Percentiles rank a stretch among this genome's conserved stretches.
Conservation (phyloP, 2,888 invertebrate genomes). For the Polyploca ridens region DNA sequence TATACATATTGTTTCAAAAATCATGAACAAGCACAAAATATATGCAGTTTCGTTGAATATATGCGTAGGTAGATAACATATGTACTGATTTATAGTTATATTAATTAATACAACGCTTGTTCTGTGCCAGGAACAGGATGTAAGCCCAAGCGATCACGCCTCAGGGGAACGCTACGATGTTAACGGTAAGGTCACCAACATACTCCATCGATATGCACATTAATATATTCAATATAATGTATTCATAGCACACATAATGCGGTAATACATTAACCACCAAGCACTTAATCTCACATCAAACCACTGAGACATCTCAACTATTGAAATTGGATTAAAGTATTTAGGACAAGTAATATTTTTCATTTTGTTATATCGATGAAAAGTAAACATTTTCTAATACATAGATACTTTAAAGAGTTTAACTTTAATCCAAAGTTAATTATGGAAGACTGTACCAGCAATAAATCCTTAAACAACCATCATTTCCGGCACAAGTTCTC, state of each 20-base stretch:
- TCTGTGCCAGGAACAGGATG: slow-evolving; percentile 64
- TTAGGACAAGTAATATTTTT: no score
- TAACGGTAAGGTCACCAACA: slow-evolving; percentile 54
- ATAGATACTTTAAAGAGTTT: not conserved
- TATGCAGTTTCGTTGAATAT: no score
- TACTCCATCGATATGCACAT: slow-evolving; percentile 27
- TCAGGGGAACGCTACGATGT: slow-evolving; percentile 60
- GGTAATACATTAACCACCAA: slow-evolving; percentile 30
- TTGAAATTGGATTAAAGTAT: slow-evolving; percentile 34
- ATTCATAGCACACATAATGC: slow-evolving; percentile 39
- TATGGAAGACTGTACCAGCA: not conserved
- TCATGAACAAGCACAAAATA: not conserved
- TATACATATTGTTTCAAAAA: not conserved
- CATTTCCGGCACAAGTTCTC: slow-evolving; percentile 8
- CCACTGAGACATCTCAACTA: slow-evolving; percentile 19
- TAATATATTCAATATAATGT: slow-evolving; percentile 10
- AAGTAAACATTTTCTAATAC: not conserved
- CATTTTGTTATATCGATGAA: not conserved
- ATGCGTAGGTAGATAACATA: not conserved
- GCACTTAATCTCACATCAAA: slow-evolving; percentile 33
- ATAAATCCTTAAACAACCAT: not conserved
- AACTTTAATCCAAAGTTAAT: slow-evolving; percentile 9
- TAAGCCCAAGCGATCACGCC: slow-evolving; percentile 52
- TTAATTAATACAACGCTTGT: slow-evolving; percentile 20
- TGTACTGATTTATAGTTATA: not conserved